Base-by-base conservation (phyloP, 2,113 vertebrate genomes). In the Ammospiza nelsoni region DNA sequence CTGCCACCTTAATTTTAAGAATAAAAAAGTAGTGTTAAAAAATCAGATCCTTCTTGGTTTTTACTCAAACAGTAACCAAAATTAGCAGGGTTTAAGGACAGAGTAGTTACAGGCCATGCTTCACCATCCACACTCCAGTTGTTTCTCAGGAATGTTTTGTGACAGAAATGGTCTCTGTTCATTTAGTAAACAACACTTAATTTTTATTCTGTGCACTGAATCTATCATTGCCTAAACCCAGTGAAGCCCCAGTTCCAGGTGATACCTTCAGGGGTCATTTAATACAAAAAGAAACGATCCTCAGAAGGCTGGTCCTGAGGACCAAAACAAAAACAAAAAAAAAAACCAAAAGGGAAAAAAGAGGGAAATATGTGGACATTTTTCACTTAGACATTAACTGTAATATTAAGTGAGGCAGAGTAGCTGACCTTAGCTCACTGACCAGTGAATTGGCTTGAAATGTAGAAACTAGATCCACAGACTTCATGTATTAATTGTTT, bases 51-150 rank as follows among this genome's bases (percentile, higher is more conserved):
- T 41, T 10, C 4, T 75, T 21, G 18, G 3, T 25, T 59, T 87
- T 55, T 9, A 28, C 15, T 82, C 61, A 80, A 31, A 51, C 9
- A 37, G 11, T 39, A 29, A 55, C 3, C 15, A 43, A 77, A 89
- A 89, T 46, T 28, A 51, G 1, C 15, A 74, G 9, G 9, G 6
- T 73, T 22, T 73, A 84, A 66, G 29, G 17, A 87, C 11, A 71
- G 65, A 77, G 6, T 10, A 71, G 31, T 61, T 57, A 24, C 11
- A 82, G 12, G 18, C 0, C 9, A 20, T 15, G 7, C 1, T 82
- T 75, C 6, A 24, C 24, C 24, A 71, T 20, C 44, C 6, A 1
- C 4, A 0, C 2, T 55, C 12, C 29, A 1, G 19, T 28, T 48
- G 6, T 65, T 80, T 63, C 35, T 75, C 21, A 43, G 23, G 25